Base-by-base conservation (phyloP, 2,797 vertebrate genomes). In the Gallirallus australis region DNA sequence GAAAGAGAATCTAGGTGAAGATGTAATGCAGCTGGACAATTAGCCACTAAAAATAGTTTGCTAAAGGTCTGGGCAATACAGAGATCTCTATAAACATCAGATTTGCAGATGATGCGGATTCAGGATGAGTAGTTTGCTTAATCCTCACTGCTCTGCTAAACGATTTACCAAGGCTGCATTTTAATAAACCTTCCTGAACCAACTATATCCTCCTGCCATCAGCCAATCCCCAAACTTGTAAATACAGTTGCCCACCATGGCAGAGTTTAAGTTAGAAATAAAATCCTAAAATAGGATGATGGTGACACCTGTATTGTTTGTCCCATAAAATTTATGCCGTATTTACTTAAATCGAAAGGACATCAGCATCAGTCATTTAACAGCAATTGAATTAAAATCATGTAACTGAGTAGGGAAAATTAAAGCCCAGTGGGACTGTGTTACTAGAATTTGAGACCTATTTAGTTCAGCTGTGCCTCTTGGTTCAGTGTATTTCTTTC, bases 11-110 rank as follows among this genome's bases (percentile, higher is more conserved):
- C 63, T 93, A 88, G 83, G 70, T 95, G 73, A 96, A 94, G 71
- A 94, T 91, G 60, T 93, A 91, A 95, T 91, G 64, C 70, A 90
- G 72, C 75, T 91, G 95, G 94, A 96, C 95, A 96, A 96, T 96
- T 95, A 90, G 69, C 61, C 68, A 30, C 96, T 97, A 96, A 95
- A 97, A 95, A 95, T 94, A 96, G 89, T 75, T 91, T 90, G 40
- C 52, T 59, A n/a, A 83, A 91, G 60, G 84, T 89, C 61, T 73
- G 37, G 64, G 68, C 56, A 64, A 66, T 84, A 69, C 59, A 88
- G 82, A 84, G 81, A 75, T 68, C 68, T 69, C 63, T 76, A 20
- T 61, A 84, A 87, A 61, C 11, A 77, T 16, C 59, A 80, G 69
- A 52, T 88, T 70, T 91, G 57, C 75, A 81, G 89, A 48, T 2